Percentiles rank a stretch among this genome's conserved stretches.
phyloP scores from a whole-genome alignment of 1,140 invertebrate species.

The Popillia japonica region DNA sequence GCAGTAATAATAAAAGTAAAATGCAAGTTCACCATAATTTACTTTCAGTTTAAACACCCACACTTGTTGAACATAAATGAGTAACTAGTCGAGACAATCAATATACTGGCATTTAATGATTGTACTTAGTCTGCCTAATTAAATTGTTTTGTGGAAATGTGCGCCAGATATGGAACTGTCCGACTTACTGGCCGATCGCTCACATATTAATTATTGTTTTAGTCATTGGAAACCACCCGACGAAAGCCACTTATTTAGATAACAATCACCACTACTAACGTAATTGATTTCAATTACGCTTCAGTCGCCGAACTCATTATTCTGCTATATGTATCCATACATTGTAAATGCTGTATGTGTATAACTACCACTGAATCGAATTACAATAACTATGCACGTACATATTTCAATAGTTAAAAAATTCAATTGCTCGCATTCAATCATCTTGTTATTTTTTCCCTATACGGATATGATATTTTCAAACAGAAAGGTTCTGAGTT shows the following conservation, averaged over 20 bases:
- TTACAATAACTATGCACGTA: conserved; percentile 6
- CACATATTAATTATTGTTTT: conserved; percentile 29
- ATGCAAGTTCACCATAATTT: neutral
- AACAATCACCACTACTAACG: conserved; percentile 7
- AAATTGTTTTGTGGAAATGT: neutral
- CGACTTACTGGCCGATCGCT: neutral
- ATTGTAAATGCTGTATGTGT: neutral
- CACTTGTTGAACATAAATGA: neutral
- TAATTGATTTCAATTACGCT: conserved; percentile 33
- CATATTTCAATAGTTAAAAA: neutral
- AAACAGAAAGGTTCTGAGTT: neutral
- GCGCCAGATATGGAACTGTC: neutral
- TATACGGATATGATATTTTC: conserved; percentile 8
- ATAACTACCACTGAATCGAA: conserved; percentile 6
- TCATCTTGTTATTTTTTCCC: conserved; percentile 23
- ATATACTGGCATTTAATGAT: neutral
- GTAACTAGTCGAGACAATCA: neutral
- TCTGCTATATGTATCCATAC: neutral
- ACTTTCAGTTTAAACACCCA: conserved; percentile 2
- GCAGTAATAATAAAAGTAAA: neutral
- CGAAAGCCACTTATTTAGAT: conserved; percentile 16
- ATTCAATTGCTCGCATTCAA: conserved; percentile 7
- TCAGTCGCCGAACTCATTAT: conserved; percentile 26
- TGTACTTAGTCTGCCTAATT: neutral
- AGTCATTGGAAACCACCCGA: neutral